Base-by-base conservation (phyloP, 2,888 invertebrate genomes). In the Phengaris alcon region DNA sequence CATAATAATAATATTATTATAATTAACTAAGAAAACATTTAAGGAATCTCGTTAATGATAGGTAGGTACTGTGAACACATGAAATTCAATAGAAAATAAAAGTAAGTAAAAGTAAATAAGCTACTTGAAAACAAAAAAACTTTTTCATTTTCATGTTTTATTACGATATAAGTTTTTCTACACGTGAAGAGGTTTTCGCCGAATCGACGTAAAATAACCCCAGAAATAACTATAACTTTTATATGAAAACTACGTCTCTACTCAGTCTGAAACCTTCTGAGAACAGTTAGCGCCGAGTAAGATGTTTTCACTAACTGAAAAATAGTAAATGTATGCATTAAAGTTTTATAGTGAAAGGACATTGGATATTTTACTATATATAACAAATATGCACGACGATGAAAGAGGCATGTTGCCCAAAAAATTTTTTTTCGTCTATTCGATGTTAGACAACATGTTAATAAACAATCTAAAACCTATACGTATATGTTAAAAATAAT, bases 281-380 rank as follows among this genome's bases (percentile, higher is more conserved):
- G 82, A 55, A 91, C 85, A 12, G 91, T 90, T 0, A 92, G 82
- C 52, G 88, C 89, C 76, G 90, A 90, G 81, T 92, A 91, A 0
- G 91, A 91, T 8, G 88, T 83, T 80, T 91, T 91, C 82, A 92
- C 87, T 81, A 91, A 80, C 91, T 91, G 87, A 88, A 90, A 79
- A 79, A 75, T 57, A 73, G 57, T 6, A 12, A 69, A 51, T 4
- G 13, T 9, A 70, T 9, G 6, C 6, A n/a, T 48, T 44, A 44
- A 68, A 69, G 13, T 4, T 35, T 35, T 35, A 35, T 4, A 2
- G 35, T 35, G 35, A 35, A 35, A 35, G 35, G 35, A 35, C 35
- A 35, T 35, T 35, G 35, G 35, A 2, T 35, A 35, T 35, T 35
- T 35, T 35, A 35, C 35, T 35, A 35, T 35, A 35, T 35, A 4